Conservation (phyloP, 2,113 vertebrate genomes). For the Edolisoma coerulescens region DNA sequence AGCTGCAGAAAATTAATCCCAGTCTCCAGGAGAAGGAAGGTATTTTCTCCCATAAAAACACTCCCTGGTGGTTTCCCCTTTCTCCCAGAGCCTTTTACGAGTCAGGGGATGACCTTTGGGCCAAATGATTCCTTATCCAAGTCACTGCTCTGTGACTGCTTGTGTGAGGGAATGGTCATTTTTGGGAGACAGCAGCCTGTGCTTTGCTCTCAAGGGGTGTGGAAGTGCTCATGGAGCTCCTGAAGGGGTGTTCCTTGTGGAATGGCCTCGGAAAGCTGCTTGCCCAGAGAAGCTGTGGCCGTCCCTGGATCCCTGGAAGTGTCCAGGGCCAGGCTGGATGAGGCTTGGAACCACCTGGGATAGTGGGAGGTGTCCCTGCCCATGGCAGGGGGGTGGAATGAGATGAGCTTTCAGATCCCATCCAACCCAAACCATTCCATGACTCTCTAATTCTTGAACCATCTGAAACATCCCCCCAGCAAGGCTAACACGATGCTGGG, state of each 20-base stretch:
- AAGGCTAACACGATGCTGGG: not conserved
- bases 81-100: constrained; percentile 22
- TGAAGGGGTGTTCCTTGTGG: not conserved
- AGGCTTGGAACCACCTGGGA: not conserved
- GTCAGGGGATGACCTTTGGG: not conserved
- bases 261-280: not conserved
- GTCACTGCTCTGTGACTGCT: not conserved
- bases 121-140: not conserved
- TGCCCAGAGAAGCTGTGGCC: not conserved
- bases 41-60: constrained; percentile 53
- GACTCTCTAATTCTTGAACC: not conserved
- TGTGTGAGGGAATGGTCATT: not conserved
- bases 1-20: constrained; percentile 47
- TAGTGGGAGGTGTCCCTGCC: not conserved
- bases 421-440: not conserved
- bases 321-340: accelerated
- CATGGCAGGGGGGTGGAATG: not conserved
- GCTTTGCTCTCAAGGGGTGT: not conserved
- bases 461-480: not conserved
- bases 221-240: not conserved
- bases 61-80: constrained; percentile 22
- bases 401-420: not conserved
- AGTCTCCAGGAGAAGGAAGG: constrained; percentile 21
- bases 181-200: not conserved
- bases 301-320: not conserved